These are phyloP conservation scores for Notamacropus eugenii DNA, from an alignment of 2,797 vertebrate genomes.

Conservation along the genomic window DNA sequence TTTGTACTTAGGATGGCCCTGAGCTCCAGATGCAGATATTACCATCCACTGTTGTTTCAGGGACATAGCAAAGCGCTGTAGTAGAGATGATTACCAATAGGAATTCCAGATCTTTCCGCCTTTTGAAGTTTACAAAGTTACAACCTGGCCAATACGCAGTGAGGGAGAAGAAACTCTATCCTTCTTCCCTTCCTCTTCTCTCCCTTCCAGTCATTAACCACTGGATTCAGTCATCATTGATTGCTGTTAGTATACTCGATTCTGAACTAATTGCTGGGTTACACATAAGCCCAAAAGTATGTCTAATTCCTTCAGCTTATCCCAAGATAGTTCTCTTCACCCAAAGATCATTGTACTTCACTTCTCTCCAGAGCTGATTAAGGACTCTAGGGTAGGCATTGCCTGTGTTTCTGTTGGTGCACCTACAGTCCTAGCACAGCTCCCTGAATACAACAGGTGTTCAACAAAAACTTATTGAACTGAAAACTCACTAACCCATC, in stretches of 20 bases:
- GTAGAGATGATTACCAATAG: background rate
- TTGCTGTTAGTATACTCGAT: background rate
- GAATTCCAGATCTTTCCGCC: background rate
- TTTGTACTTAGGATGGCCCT: background rate
- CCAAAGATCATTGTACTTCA: background rate
- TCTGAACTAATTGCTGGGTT: background rate
- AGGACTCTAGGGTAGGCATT: background rate
- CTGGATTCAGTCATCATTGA: background rate
- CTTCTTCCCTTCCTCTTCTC: background rate
- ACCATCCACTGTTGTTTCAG: background rate
- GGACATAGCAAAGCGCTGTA: background rate
- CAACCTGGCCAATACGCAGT: background rate
- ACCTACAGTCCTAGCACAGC: background rate
- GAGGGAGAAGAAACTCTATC: background rate
- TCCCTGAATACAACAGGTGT: background rate
- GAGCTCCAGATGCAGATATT: background rate
- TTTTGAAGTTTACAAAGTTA: background rate
- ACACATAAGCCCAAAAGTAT: background rate
- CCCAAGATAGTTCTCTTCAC: background rate
- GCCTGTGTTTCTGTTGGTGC: background rate
- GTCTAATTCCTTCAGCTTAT: background rate
- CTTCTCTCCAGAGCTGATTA: background rate
- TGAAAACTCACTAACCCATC: background rate
- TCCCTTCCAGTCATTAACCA: background rate
- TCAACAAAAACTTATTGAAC: background rate